A percentile compares a stretch with the other conserved stretches of the same genome.
Conservation (phyloP, 2,113 vertebrate genomes). For the Collichthys lucidus region DNA sequence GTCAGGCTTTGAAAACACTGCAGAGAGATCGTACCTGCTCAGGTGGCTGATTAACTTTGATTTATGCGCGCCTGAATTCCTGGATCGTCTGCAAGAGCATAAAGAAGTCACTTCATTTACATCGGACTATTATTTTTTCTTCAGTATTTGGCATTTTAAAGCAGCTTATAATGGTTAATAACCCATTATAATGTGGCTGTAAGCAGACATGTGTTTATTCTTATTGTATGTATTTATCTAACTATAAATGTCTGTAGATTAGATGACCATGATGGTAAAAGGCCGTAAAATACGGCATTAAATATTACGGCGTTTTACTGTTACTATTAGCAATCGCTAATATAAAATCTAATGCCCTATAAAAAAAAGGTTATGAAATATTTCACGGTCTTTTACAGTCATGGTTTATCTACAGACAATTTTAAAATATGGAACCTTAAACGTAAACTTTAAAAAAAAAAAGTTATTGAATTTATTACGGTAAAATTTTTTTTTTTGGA, state of each 20-base stretch:
- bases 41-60: constrained; percentile 36
- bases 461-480: too few species aligned
- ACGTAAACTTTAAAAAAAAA: too few species aligned
- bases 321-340: too few species aligned
- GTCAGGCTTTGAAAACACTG: constrained; percentile 13
- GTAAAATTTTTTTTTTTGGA: too few species aligned
- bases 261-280: too few species aligned
- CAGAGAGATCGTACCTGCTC: constrained; percentile 47
- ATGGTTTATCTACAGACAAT: too few species aligned
- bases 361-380: too few species aligned
- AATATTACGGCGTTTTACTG: too few species aligned
- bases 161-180: neutral
- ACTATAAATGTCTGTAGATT: neutral
- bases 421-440: too few species aligned
- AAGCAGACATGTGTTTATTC: neutral
- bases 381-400: too few species aligned
- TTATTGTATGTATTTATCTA: neutral
- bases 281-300: too few species aligned
- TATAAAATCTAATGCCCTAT: too few species aligned
- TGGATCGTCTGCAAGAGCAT: neutral
- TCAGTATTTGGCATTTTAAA: neutral
- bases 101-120: neutral
- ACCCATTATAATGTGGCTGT: neutral
- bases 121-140: neutral
- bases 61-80: constrained; percentile 17